Evolutionary conservation across 1,140 invertebrate genomes (phyloP), one percentile per base, ranked within the genome.

Genomic region (Sinonovacula constricta): DNA sequence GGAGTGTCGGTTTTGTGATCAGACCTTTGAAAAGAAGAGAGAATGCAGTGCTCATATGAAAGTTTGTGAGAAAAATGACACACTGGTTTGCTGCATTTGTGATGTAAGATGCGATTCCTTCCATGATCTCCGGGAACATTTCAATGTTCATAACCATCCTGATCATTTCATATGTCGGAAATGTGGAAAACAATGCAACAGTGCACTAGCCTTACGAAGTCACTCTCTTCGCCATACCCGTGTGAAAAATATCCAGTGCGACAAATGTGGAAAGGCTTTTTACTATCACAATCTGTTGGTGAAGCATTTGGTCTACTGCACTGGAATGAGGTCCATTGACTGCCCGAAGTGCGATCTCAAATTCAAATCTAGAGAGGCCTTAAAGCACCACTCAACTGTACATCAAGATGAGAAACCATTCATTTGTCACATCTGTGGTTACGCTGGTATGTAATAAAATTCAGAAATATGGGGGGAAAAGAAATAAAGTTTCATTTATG

Each of bases 341-440:
- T 76, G 72, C 56, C 28, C 45, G 10, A 59, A 76, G 14, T 76
- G 72, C 45, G 34, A 57, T 0, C 5, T 66, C 26, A 76, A 57
- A 39, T 76, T 76, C 26, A 76, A 67, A 54, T 65, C 72, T 5
- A 10, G 2, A 28, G 30, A 67, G 2, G 45, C 72, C 3, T 34
- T 76, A 12, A 36, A 67, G 22, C 30, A 57, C 22, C 72, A 76
- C 22, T 53, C 53, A 24, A 66, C 26, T 31, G 72, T 76, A 0
- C 72, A 76, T 49, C 54, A 59, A 4, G 63, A 30, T 45, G 62
- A 67, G 5, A 53, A 49, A 45, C 72, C 62, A 0, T 76, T 36
- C 67, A 60, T 76, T 24, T 76, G 72, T 39, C 62, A 76, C 56
- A 54, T 76, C n/a, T 76, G 72, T 57, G 72, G 72, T 14, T 67